These are phyloP conservation scores for Eumerus sabulonum DNA, from an alignment of 2,888 invertebrate species.

Conservation along the genomic window DNA sequence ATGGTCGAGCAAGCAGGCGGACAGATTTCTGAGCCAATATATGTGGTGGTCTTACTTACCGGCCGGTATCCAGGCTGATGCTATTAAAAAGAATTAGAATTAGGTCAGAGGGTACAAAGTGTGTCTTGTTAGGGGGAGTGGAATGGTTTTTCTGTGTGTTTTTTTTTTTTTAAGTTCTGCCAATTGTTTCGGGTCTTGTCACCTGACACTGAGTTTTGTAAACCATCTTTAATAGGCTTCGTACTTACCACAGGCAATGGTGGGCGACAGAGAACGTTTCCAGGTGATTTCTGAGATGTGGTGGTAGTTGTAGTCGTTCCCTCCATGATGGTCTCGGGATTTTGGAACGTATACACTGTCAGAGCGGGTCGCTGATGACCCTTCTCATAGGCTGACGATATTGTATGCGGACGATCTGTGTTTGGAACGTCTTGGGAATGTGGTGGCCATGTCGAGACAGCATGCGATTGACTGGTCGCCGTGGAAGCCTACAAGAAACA, in stretches of 20 bases:
- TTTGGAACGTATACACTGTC: constrained; percentile 92
- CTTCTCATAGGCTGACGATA: constrained; percentile 93
- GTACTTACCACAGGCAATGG: constrained; percentile 86
- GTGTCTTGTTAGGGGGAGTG: constrained; percentile 17
- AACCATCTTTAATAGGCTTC: too few species aligned
- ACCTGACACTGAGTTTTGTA: too few species aligned
- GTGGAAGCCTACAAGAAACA: constrained; percentile 80
- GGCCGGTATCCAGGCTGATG: constrained; percentile 66
- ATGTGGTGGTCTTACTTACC: constrained; percentile 64
- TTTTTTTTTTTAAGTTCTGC: background rate
- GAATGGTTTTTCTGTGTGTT: too few species aligned
- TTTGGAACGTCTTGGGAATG: constrained; percentile 80
- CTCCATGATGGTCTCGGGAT: constrained; percentile 82
- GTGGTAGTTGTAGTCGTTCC: constrained; percentile 71
- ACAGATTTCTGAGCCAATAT: too few species aligned
- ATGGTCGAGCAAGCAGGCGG: constrained; percentile 53
- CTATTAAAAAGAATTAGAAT: constrained; percentile 59
- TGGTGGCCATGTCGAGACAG: constrained; percentile 79
- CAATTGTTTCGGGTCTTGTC: too few species aligned
- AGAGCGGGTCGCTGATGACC: constrained; percentile 91
- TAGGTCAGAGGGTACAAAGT: constrained; percentile 46
- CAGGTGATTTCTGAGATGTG: constrained; percentile 80
- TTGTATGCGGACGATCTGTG: constrained; percentile 94
- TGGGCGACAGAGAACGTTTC: constrained; percentile 81
- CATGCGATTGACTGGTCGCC: constrained; percentile 78